Evolutionary conservation across 2,113 vertebrate species (phyloP).

Genomic region (Aldabrachelys gigantea): DNA sequence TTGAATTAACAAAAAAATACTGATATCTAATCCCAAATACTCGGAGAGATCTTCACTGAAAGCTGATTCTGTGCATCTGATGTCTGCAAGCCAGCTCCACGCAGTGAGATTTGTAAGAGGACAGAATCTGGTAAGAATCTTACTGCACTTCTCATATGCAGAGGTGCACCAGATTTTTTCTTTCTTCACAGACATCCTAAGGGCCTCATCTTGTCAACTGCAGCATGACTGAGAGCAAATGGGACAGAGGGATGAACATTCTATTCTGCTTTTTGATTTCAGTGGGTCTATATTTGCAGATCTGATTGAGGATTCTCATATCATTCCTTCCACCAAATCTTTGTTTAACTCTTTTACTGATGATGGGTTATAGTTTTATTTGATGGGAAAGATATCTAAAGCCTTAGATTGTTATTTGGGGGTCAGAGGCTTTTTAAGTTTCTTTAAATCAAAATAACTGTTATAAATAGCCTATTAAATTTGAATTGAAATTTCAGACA

Average conservation of each 20-base stretch:
- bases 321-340: not conserved
- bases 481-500: not conserved
- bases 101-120: not conserved
- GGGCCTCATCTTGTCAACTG: not conserved
- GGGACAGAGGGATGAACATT: not conserved
- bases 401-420: not conserved
- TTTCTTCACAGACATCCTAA: not conserved
- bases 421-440: no score
- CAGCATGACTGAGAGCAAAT: not conserved
- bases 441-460: not conserved
- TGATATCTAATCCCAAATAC: not conserved
- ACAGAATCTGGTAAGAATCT: not conserved
- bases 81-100: not conserved
- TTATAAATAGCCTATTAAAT: fast-evolving
- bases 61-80: not conserved
- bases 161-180: not conserved
- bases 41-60: not conserved
- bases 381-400: not conserved
- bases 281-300: not conserved
- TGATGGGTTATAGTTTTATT: not conserved
- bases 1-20: not conserved
- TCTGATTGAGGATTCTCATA: not conserved
- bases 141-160: not conserved
- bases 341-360: constrained; percentile 24
- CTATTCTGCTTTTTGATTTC: not conserved